A percentile compares a stretch with the other conserved stretches of the same genome.
Evolutionary conservation across 2,797 vertebrate genomes (phyloP).

Genomic region (Gymnopithys bicolor): DNA sequence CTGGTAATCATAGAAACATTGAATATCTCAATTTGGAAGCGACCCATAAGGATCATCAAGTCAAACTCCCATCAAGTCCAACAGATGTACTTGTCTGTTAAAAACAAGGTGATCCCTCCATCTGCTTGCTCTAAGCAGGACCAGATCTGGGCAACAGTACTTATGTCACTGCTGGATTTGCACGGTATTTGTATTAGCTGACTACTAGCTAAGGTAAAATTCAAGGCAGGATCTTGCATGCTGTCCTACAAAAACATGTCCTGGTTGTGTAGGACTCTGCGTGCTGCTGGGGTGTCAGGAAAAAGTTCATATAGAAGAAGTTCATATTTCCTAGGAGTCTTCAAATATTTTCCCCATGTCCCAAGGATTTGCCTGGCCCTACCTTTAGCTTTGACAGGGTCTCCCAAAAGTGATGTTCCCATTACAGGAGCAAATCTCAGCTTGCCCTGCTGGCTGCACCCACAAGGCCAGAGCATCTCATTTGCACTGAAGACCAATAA

Average conservation of each 20-base stretch:
- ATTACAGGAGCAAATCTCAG: neutral
- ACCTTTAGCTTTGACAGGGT: neutral
- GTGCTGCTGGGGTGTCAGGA: neutral
- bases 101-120: neutral
- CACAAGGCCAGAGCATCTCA: neutral
- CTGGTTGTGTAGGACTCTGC: neutral
- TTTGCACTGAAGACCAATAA: neutral
- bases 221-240: neutral
- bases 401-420: neutral
- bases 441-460: neutral
- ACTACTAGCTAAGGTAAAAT: neutral
- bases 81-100: neutral
- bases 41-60: rapidly evolving
- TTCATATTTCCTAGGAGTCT: neutral
- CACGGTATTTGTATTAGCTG: neutral
- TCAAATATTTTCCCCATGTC: neutral
- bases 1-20: neutral
- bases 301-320: neutral
- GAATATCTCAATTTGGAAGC: neutral
- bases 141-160: neutral
- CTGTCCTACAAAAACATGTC: neutral
- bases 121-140: neutral
- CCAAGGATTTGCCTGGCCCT: neutral
- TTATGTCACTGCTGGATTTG: neutral
- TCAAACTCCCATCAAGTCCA: neutral